Evolutionary conservation across 2,888 invertebrate genomes (phyloP).

Genomic region (Phaedon cochleariae): DNA sequence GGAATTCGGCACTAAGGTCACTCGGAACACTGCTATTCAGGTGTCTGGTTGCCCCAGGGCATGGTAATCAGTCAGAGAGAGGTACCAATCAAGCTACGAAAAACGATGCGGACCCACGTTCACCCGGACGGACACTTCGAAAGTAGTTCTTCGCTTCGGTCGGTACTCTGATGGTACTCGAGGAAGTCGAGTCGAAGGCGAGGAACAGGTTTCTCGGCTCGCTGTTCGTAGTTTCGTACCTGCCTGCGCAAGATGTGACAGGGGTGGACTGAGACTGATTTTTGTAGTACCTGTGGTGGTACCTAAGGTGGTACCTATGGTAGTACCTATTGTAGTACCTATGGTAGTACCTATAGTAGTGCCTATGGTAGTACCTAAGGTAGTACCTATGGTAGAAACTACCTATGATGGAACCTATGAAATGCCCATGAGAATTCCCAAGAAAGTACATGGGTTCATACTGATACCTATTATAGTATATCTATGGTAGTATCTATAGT

Average conservation of each 20-base stretch:
- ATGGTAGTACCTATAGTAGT: too few relatives aligned
- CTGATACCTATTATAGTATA: too few relatives aligned
- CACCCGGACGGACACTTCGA: slow-evolving; percentile 33
- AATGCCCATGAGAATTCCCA: too few relatives aligned
- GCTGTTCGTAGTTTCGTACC: slow-evolving; percentile 38
- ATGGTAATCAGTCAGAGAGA: slow-evolving; percentile 34
- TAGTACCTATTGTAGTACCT: too few relatives aligned
- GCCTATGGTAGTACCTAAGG: too few relatives aligned
- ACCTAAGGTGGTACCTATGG: too few relatives aligned
- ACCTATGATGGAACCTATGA: too few relatives aligned
- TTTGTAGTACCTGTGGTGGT: background rate
- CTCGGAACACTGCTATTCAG: slow-evolving; percentile 32
- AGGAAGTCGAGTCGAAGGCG: slow-evolving; percentile 43
- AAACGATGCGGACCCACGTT: slow-evolving; percentile 26
- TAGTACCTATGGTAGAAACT: too few relatives aligned
- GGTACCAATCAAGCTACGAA: slow-evolving; percentile 22
- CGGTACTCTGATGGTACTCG: slow-evolving; percentile 35
- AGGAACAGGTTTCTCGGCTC: slow-evolving; percentile 44
- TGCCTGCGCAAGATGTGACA: slow-evolving; percentile 36
- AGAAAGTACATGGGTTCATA: too few relatives aligned
- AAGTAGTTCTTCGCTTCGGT: slow-evolving; percentile 48
- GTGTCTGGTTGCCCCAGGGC: slow-evolving; percentile 35
- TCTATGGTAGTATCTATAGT: too few relatives aligned
- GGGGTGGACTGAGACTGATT: slow-evolving; percentile 15
- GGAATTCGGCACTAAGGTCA: slow-evolving; percentile 31